Evolutionary conservation across 2,888 invertebrate species (phyloP).

Genomic region (Cacoxenus indagator): DNA sequence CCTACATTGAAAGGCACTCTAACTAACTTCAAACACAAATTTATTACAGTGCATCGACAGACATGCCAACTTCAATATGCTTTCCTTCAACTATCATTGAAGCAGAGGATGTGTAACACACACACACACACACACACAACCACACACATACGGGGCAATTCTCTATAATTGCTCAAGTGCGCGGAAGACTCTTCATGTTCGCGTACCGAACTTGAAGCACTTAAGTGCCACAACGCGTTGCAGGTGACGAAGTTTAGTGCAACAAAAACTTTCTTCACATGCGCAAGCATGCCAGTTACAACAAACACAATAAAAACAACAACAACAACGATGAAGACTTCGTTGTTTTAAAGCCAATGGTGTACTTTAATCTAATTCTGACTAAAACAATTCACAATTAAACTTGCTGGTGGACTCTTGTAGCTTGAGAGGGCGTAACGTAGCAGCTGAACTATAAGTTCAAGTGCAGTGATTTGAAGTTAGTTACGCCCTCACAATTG

Average conservation of each 20-base stretch:
- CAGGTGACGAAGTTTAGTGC: neutral
- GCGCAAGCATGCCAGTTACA: neutral
- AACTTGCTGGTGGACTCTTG: neutral
- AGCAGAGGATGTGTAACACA: too few species aligned
- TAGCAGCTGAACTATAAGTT: too few species aligned
- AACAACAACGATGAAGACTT: neutral
- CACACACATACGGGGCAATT: neutral
- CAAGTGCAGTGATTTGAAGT: too few species aligned
- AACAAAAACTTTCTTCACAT: neutral
- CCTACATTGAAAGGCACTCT: too few species aligned
- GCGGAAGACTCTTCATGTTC: neutral
- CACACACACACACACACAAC: neutral
- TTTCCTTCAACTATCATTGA: too few species aligned
- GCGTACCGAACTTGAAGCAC: neutral
- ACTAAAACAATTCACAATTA: neutral
- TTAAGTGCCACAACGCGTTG: neutral
- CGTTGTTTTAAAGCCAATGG: neutral
- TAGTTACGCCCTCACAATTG: too few species aligned
- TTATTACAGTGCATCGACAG: too few species aligned
- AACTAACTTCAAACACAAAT: too few species aligned
- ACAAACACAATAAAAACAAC: too few species aligned
- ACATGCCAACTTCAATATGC: too few species aligned
- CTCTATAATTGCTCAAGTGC: neutral
- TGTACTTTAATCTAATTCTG: too few species aligned
- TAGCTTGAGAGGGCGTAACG: too few species aligned